Percentiles rank a stretch among this genome's conserved stretches.
These are phyloP conservation scores for Mesocricetus auratus DNA, from an alignment of 2,113 vertebrate species.

Conservation along the genomic window DNA sequence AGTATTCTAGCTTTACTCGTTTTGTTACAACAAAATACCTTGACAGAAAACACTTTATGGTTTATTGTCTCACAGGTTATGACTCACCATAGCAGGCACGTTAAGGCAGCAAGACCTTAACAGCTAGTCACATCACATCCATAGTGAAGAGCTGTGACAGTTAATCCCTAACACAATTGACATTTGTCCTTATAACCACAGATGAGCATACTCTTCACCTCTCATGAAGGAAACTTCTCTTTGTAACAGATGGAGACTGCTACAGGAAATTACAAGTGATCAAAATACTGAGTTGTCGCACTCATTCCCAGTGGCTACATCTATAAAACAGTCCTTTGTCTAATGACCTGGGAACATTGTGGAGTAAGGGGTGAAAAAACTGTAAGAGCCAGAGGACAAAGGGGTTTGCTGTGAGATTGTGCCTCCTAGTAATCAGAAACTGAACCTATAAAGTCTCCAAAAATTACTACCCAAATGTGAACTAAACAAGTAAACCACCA, in stretches of 20 bases:
- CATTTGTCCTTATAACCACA: background rate
- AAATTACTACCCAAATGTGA: background rate
- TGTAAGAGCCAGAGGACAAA: background rate
- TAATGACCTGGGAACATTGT: background rate
- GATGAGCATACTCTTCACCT: background rate
- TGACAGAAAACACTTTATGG: background rate
- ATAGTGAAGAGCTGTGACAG: background rate
- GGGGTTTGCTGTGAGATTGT: background rate
- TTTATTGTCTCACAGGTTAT: background rate
- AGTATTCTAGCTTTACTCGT: background rate
- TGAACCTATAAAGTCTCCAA: background rate
- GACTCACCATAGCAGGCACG: background rate
- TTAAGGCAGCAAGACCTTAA: background rate
- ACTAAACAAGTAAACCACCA: background rate
- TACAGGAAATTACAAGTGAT: background rate
- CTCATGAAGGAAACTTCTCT: background rate
- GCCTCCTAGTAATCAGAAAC: background rate
- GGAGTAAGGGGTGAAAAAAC: background rate
- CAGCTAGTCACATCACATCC: background rate
- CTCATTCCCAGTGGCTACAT: background rate
- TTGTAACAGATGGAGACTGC: background rate
- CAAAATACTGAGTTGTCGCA: background rate
- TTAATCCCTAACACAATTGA: background rate
- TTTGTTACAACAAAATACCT: background rate
- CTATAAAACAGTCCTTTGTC: background rate